Conservation (phyloP, 1,140 invertebrate genomes). For the Helicoverpa armigera region DNA sequence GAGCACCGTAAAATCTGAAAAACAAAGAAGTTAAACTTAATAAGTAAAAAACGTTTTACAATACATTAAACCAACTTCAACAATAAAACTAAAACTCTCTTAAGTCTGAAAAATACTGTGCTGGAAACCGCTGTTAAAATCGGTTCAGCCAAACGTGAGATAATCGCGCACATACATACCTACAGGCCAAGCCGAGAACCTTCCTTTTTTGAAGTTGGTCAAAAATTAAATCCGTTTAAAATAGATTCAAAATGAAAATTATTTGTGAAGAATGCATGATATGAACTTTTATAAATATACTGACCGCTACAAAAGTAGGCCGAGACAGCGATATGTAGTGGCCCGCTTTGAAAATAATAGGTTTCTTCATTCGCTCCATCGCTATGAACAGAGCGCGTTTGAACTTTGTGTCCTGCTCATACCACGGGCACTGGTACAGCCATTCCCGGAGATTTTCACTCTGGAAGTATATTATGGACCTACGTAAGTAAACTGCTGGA, state of each 20-base stretch:
- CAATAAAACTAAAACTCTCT: too few relatives aligned
- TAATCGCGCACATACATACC: too few relatives aligned
- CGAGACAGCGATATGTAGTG: slow-evolving; percentile 84
- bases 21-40: slow-evolving; percentile 56
- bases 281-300: too few relatives aligned
- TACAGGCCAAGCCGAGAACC: too few relatives aligned
- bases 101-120: too few relatives aligned
- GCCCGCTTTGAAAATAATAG: slow-evolving; percentile 84
- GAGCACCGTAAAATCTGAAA: slow-evolving; percentile 83
- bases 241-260: too few relatives aligned
- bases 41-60: background rate
- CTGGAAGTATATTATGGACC: slow-evolving; percentile 60
- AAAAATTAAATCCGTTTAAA: too few relatives aligned
- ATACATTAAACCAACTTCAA: too few relatives aligned
- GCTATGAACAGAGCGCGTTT: slow-evolving; percentile 77
- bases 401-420: slow-evolving; percentile 74
- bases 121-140: too few relatives aligned
- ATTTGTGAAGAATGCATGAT: too few relatives aligned
- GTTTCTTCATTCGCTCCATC: slow-evolving; percentile 84
- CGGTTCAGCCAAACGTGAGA: too few relatives aligned
- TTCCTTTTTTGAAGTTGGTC: too few relatives aligned
- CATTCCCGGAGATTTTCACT: slow-evolving; percentile 73
- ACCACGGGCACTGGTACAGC: slow-evolving; percentile 80
- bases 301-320: slow-evolving; percentile 82
- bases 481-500: background rate